Conservation (phyloP, 2,113 vertebrate species). For the Stegostoma tigrinum region DNA sequence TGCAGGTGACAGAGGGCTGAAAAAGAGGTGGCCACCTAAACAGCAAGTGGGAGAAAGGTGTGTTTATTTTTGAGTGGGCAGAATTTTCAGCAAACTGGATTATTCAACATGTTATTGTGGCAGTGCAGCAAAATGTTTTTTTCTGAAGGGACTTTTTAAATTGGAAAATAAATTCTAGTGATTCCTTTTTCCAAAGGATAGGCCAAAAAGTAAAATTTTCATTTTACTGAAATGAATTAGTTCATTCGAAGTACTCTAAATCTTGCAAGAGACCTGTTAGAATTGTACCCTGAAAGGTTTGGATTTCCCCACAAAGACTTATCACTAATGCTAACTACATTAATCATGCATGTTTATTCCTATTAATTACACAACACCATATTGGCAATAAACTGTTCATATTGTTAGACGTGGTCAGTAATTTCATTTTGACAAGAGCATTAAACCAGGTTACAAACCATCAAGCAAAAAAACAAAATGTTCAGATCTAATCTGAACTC, state of each 20-base stretch:
- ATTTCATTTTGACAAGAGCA: neutral
- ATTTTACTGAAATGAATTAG: neutral
- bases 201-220: neutral
- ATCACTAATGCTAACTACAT: neutral
- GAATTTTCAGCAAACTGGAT: constrained; percentile 11
- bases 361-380: neutral
- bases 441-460: neutral
- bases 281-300: neutral
- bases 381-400: neutral
- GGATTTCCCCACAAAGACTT: neutral
- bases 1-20: constrained; percentile 11
- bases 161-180: neutral
- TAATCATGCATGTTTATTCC: neutral
- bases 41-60: constrained; percentile 28
- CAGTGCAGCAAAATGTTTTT: neutral
- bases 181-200: constrained; percentile 10
- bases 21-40: constrained; percentile 32
- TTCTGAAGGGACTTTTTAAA: neutral
- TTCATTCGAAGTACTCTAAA: neutral
- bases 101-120: constrained; percentile 21
- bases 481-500: neutral
- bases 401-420: neutral
- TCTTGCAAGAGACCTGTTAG: neutral
- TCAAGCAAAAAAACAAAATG: neutral
- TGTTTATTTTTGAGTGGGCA: constrained; percentile 26